Base-by-base conservation (phyloP, 1,140 invertebrate genomes). In the Hyles euphorbiae region DNA sequence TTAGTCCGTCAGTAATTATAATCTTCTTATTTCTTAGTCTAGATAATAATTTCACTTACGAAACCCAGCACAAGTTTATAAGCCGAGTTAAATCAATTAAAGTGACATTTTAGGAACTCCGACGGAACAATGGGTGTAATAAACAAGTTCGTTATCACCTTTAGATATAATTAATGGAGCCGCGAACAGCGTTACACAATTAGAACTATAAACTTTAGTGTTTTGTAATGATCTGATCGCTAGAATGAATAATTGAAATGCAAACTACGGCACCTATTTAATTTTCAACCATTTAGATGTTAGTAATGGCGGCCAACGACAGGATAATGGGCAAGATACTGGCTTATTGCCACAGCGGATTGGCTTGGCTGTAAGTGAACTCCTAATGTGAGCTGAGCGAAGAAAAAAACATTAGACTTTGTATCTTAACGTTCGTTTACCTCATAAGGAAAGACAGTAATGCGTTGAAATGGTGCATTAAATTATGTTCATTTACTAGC, bases 101-200 rank as follows among this genome's bases (percentile, higher is more conserved):
- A 36, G 33, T 57, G 47, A 60, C 62, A 64, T 60, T 64, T 53
- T 56, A 60, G 53, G 11, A 56, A 52, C 45, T 60, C 45, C 43
- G 53, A 12, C 47, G 9, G 51, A 64, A 64, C 62, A 64, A 64
- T 64, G 49, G 58, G 34, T 53, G 45, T 40, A 47, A 63, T 34
- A 54, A 40, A 57, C 58, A 44, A 49, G 63, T 57, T 59, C 36
- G 45, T 65, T 65, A 65, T 65, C 63, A 64, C 54, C n/a, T 63
- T 50, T 46, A 57, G 63, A 65, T 60, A 65, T 65, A 60, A 65
- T 65, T 65, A 65, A 65, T 65, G 55, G 57, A 56, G 48, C 49
- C 57, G 11, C 7, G 54, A 44, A 57, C 12, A 53, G 43, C 11
- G 56, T 60, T 57, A 60, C 58, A 54, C 50, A 60, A 60, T 60